Evolutionary conservation across 1,140 invertebrate genomes (phyloP).

Genomic region (Bombus superbus): DNA sequence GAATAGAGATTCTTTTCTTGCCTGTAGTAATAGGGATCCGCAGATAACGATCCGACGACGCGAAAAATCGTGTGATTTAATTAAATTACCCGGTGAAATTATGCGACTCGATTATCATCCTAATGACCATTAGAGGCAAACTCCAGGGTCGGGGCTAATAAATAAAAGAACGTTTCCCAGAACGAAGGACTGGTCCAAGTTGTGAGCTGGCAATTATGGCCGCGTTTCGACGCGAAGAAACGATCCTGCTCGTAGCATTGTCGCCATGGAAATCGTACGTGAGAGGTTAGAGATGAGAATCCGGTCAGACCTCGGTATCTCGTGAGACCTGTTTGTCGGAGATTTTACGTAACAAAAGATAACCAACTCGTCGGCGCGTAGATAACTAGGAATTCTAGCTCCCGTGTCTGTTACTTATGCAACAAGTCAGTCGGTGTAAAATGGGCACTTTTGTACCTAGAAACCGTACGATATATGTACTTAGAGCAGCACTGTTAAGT

Average conservation of each 20-base stretch:
- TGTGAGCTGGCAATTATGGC: constrained; percentile 2
- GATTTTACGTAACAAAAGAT: constrained; percentile 64
- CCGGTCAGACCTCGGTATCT: constrained; percentile 42
- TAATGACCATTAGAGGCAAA: constrained; percentile 39
- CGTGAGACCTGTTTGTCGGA: constrained; percentile 55
- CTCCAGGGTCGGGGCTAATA: constrained; percentile 2
- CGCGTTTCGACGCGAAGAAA: constrained; percentile 35
- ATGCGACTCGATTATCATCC: constrained; percentile 50
- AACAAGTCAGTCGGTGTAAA: not conserved
- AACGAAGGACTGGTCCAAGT: not conserved
- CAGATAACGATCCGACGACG: not conserved
- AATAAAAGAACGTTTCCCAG: constrained; percentile 39
- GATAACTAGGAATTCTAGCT: constrained; percentile 53
- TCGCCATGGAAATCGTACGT: constrained; percentile 39
- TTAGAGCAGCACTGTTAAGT: not conserved
- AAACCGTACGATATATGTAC: not conserved
- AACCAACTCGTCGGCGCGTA: constrained; percentile 37
- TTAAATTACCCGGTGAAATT: constrained; percentile 51
- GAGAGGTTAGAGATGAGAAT: constrained; percentile 30
- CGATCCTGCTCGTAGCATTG: not conserved
- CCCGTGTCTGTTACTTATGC: constrained; percentile 32
- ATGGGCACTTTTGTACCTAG: not conserved
- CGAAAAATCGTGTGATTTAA: constrained; percentile 44
- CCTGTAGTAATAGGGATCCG: not conserved
- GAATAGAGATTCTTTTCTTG: not conserved